Evolutionary conservation across 2,888 invertebrate species (phyloP), one percentile per base, ranked within the genome.

Genomic region (Dioctria rufipes): DNA sequence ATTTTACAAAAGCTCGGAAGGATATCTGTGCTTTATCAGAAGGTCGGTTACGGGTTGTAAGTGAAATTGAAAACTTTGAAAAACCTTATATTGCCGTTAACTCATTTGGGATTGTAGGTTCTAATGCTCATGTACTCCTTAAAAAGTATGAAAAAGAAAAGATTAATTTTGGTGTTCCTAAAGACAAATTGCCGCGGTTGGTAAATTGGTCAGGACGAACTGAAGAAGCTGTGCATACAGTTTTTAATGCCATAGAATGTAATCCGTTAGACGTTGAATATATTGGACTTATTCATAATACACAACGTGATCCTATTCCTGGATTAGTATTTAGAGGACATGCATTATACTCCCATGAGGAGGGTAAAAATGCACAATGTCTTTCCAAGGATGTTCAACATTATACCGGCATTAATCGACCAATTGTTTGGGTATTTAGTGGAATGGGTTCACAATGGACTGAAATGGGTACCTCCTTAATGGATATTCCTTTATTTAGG

Each of bases 51-150:
- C 86, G 92, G 84, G 96, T 98, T 0, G 93, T 98, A 0, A 92
- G 93, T 0, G 95, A 93, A 71, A 91, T 90, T 87, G 93, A 89
- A 39, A 92, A 91, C 0, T 94, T 96, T 91, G 89, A 92, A 51
- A 94, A 94, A 46, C 95, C 95, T 25, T 90, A 94, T 86, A 93
- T 94, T 42, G 97, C 95, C 3, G 91, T 98, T 40, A 98, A 96
- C 90, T 96, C 96, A 6, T 98, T 98, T 87, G 98, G 98, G 0
- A 98, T 98, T 86, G 98, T 98, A 43, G 98, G 98, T 0, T 94
- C 94, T 3, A 97, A 96, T 86, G 94, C 93, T 67, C 89, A 89
- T 83, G 86, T 86, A 0, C 82, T 89, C 0, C 80, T 89, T 0
- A 85, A 84, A 63, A 87, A 84, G 0, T 78, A 80, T 69, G 82